phyloP scores from a whole-genome alignment of 2,113 vertebrate genomes.

The Catagonus wagneri region DNA sequence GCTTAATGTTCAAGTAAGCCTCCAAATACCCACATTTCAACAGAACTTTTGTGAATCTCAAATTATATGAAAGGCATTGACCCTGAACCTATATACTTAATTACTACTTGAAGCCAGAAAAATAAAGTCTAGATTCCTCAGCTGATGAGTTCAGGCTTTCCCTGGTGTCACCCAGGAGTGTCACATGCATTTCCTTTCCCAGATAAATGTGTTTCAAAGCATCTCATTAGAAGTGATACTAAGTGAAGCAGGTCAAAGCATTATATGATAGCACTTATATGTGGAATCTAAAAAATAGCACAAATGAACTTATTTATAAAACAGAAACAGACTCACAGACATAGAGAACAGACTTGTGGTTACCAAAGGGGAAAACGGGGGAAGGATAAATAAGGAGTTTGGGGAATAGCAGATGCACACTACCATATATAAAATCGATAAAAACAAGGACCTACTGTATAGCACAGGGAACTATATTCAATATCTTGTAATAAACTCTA shows the following conservation, averaged over 20 bases:
- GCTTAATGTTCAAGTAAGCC: background rate
- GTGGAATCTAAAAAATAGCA: background rate
- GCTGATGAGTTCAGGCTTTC: background rate
- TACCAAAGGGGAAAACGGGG: background rate
- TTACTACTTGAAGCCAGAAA: background rate
- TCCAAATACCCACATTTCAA: background rate
- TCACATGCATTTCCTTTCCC: background rate
- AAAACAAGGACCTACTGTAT: background rate
- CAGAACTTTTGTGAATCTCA: background rate
- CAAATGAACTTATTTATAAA: background rate
- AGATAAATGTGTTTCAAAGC: rapidly evolving
- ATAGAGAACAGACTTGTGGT: background rate
- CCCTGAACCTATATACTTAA: background rate
- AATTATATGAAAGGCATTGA: background rate
- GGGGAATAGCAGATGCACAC: background rate
- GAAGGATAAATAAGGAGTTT: background rate
- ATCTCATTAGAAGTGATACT: background rate
- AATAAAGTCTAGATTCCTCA: background rate
- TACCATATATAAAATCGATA: background rate
- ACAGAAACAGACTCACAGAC: background rate
- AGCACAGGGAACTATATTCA: background rate
- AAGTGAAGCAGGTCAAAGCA: background rate
- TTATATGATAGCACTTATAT: background rate
- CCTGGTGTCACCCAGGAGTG: background rate
- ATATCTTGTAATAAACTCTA: background rate